These are phyloP conservation scores for Watsonalla cultraria DNA, from an alignment of 2,888 invertebrate genomes.

Conservation along the genomic window DNA sequence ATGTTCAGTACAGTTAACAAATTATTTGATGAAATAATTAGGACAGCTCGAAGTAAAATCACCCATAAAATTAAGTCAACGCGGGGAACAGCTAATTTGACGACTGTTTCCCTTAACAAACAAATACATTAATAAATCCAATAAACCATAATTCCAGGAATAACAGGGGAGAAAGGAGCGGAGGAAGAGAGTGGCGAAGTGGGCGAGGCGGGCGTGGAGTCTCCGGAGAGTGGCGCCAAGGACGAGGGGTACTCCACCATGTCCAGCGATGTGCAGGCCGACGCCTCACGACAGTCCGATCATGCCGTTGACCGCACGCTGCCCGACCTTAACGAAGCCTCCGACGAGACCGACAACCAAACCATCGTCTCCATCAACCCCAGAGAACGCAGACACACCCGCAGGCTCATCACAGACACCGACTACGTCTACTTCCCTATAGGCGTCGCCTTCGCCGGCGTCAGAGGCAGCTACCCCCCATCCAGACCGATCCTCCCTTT, in stretches of 20 bases:
- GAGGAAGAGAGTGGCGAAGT: slow-evolving; percentile 74
- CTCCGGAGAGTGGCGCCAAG: slow-evolving; percentile 86
- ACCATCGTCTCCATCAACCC: slow-evolving; percentile 74
- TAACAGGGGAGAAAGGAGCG: slow-evolving; percentile 50
- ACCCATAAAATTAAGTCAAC: no score
- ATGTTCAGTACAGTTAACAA: no score
- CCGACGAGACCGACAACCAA: slow-evolving; percentile 83
- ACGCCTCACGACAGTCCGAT: slow-evolving; percentile 80
- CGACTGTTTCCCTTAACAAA: no score
- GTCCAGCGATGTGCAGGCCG: slow-evolving; percentile 89
- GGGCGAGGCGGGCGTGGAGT: slow-evolving; percentile 84
- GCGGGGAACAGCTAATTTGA: no score
- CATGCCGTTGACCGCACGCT: slow-evolving; percentile 77
- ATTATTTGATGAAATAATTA: no score
- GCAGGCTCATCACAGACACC: slow-evolving; percentile 79
- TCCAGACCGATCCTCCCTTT: slow-evolving; percentile 83
- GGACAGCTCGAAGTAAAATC: no score
- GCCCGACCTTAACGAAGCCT: slow-evolving; percentile 86
- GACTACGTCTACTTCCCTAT: slow-evolving; percentile 84
- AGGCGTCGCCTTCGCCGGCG: slow-evolving; percentile 80
- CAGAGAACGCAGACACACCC: slow-evolving; percentile 70
- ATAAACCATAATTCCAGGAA: slow-evolving; percentile 37
- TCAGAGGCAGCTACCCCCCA: slow-evolving; percentile 86
- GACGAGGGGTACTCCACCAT: slow-evolving; percentile 92
- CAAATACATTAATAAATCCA: no score